A percentile compares a stretch with the other conserved stretches of the same genome.
Conservation (phyloP, 2,113 vertebrate species). For the Conger conger region DNA sequence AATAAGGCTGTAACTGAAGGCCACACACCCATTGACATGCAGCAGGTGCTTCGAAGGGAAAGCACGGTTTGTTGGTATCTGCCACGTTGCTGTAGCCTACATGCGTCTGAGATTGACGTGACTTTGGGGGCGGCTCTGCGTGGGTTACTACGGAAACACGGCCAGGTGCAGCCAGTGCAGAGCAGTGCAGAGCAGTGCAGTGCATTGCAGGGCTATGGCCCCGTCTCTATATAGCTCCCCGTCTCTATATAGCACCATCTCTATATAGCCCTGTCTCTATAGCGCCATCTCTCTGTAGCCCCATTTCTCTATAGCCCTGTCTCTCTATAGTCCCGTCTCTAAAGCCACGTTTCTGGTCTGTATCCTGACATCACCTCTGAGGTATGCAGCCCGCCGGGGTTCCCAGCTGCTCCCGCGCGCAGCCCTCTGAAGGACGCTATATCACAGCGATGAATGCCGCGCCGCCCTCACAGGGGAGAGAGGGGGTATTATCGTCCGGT, state of each 20-base stretch:
- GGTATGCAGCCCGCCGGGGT: slow-evolving; percentile 4
- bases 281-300: too few species aligned
- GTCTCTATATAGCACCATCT: too few species aligned
- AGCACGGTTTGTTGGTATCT: not conserved
- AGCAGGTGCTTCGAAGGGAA: not conserved
- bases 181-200: too few species aligned
- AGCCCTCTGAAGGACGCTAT: not conserved
- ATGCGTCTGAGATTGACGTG: not conserved
- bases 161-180: too few species aligned
- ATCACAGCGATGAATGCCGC: slow-evolving; percentile 10
- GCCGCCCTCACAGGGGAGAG: not conserved
- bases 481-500: slow-evolving; percentile 17
- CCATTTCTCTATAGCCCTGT: too few species aligned
- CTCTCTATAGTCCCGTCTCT: too few species aligned
- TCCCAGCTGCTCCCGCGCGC: not conserved
- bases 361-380: slow-evolving; percentile 18
- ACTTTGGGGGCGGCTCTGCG: not conserved
- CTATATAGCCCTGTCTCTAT: too few species aligned
- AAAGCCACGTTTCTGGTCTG: too few species aligned
- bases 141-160: too few species aligned
- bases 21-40: not conserved
- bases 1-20: not conserved
- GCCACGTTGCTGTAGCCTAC: not conserved
- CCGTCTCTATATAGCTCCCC: too few species aligned
- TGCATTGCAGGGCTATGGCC: too few species aligned